phyloP scores from a whole-genome alignment of 2,888 invertebrate species.

The Dicranocentrus wangi region DNA sequence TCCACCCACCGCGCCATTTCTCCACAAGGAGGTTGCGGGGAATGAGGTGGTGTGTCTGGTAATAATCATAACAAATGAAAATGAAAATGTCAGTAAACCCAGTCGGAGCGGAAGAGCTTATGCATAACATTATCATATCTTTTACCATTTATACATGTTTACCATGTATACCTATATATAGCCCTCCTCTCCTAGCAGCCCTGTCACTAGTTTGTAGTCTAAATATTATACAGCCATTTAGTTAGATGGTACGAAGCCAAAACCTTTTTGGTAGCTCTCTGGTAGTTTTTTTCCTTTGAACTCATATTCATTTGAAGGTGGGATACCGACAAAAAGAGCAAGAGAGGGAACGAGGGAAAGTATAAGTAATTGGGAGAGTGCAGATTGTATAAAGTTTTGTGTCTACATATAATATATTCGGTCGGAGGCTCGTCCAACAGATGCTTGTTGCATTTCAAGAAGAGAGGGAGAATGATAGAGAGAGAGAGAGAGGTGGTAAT shows the following conservation, averaged over 20 bases:
- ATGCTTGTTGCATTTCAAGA: conserved; percentile 14
- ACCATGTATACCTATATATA: too few species aligned
- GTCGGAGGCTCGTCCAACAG: not conserved
- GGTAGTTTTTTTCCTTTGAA: not conserved
- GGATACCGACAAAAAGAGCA: too few species aligned
- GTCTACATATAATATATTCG: not conserved
- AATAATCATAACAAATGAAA: conserved; percentile 36
- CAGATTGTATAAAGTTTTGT: not conserved
- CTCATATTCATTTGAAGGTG: not conserved
- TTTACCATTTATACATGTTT: too few species aligned
- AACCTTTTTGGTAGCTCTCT: not conserved
- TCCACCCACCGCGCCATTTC: too few species aligned
- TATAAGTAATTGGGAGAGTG: not conserved
- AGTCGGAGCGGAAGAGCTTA: conserved; percentile 21
- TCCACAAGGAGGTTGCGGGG: not conserved
- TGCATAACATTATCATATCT: conserved; percentile 9
- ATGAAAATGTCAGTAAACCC: conserved; percentile 32
- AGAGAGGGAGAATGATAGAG: not conserved
- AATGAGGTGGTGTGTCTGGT: not conserved
- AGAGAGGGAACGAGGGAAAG: not conserved
- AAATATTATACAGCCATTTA: not conserved
- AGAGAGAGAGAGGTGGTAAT: not conserved
- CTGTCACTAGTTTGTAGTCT: not conserved
- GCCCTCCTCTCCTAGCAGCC: too few species aligned
- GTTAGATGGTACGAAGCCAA: not conserved